Evolutionary conservation across 2,113 vertebrate species (phyloP), one percentile per base, ranked within the genome.

Genomic region (Gadus macrocephalus): DNA sequence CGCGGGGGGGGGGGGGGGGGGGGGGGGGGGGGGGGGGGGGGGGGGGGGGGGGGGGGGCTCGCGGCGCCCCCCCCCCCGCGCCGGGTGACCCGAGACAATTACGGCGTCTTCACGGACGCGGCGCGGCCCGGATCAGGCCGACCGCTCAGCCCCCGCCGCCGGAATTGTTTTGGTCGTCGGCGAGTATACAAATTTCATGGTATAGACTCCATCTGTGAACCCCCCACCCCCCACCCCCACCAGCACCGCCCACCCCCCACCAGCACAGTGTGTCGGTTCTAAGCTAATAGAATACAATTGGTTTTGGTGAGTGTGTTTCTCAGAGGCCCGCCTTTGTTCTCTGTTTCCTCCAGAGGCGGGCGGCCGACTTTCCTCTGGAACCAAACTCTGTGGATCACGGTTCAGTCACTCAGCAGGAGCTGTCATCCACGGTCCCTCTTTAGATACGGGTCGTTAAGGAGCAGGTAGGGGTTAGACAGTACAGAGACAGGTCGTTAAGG

Each of bases 11-110:
- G 42, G 42, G 42, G 4, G 42, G 55, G 55, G 6, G 22, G 53
- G 53, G 38, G 38, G 38, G 38, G 38, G 38, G 38, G n/a, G n/a
- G n/a, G n/a, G n/a, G n/a, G n/a, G n/a, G n/a, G n/a, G n/a, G 20
- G 42, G 42, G 42, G 42, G 42, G 42, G 42, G 42, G 7, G 42
- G 42, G 42, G 5, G 42, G 15, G 55, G 8, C 42, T 49, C 9
- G 8, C 42, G 79, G 77, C 86, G 85, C 86, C 74, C 81, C 70
- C 82, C 74, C 72, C 85, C 89, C 77, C 69, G 78, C 84, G 82
- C 87, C 88, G 86, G 91, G 88, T 89, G 89, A 92, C 88, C 88
- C 78, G 89, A 92, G 86, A 85, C 88, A 90, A 92, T 91, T 91
- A 92, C 91, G 87, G 85, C 88, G 83, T 85, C 87, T 89, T 86